Evolutionary conservation across 37 sponge, comb jelly and placozoan species (phyloP).

Genomic region (Beroe forskalii): DNA sequence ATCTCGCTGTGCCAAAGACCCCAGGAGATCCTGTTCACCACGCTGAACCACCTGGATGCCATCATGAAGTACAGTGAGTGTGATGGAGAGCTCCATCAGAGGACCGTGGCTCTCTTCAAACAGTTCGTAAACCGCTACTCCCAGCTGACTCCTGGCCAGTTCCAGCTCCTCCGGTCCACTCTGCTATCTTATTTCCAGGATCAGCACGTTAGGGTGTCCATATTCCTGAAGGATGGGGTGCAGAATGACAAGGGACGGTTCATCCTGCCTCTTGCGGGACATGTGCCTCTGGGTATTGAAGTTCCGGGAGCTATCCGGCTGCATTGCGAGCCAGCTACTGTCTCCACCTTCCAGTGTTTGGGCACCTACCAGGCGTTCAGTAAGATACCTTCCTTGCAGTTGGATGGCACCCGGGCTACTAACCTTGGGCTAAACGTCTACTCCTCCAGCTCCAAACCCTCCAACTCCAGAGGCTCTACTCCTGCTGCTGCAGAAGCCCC

Average conservation of each 20-base stretch:
- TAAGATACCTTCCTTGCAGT: constrained; percentile 18
- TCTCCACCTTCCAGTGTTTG: not conserved
- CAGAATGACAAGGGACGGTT: constrained; percentile 81
- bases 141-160: constrained; percentile 68
- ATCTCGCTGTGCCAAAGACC: constrained; percentile 75
- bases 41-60: constrained; percentile 80
- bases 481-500: not conserved
- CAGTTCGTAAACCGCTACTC: constrained; percentile 67
- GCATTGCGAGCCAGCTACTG: not conserved
- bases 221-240: constrained; percentile 76
- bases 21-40: constrained; percentile 81
- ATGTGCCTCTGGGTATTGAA: constrained; percentile 69
- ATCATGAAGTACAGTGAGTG: constrained; percentile 5
- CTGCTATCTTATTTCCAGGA: constrained; percentile 82
- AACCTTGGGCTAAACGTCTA: constrained; percentile 18
- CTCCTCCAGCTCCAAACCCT: constrained; percentile 5
- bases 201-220: constrained; percentile 70
- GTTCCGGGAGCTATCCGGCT: constrained; percentile 41
- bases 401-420: constrained; percentile 27
- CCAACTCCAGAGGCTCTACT: too few relatives aligned
- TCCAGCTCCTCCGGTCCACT: constrained; percentile 70
- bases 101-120: constrained; percentile 45
- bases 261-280: constrained; percentile 72
- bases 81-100: constrained; percentile 2
- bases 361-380: constrained; percentile 24